These are phyloP conservation scores for Drosophila borborema DNA, from an alignment of 2,888 invertebrate species.

Conservation along the genomic window DNA sequence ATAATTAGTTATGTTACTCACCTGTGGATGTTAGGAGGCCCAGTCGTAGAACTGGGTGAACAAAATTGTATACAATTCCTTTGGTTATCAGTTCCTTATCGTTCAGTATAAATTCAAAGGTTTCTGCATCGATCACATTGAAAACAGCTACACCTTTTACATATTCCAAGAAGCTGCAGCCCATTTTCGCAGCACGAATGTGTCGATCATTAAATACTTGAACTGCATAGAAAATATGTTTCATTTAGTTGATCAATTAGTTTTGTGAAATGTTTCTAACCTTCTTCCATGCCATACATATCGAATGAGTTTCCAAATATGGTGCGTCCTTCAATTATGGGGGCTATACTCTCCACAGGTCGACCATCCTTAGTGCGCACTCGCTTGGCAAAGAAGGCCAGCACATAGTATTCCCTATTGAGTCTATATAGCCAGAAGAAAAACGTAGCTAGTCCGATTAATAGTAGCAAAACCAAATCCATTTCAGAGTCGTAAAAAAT, in stretches of 20 bases:
- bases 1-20: neutral
- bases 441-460: slow-evolving; percentile 37
- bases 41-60: slow-evolving; percentile 73
- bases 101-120: slow-evolving; percentile 72
- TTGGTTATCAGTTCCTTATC: slow-evolving; percentile 74
- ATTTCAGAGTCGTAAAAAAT: slow-evolving; percentile 12
- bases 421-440: slow-evolving; percentile 53
- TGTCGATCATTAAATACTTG: slow-evolving; percentile 50
- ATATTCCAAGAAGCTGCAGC: slow-evolving; percentile 68
- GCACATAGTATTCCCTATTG: slow-evolving; percentile 60
- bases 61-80: slow-evolving; percentile 66
- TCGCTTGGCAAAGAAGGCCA: slow-evolving; percentile 60
- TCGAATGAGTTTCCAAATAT: slow-evolving; percentile 70
- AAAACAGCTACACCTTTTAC: slow-evolving; percentile 51
- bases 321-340: slow-evolving; percentile 46
- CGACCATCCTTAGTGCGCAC: slow-evolving; percentile 70
- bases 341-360: slow-evolving; percentile 60
- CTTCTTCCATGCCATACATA: slow-evolving; percentile 47
- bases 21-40: slow-evolving; percentile 77
- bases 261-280: slow-evolving; percentile 26
- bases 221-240: slow-evolving; percentile 39
- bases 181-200: slow-evolving; percentile 19
- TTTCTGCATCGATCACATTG: slow-evolving; percentile 74
- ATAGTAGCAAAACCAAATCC: slow-evolving; percentile 35
- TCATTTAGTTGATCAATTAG: too few relatives aligned